phyloP scores from a whole-genome alignment of 2,888 invertebrate species.

The Alloscopus bannaensis region DNA sequence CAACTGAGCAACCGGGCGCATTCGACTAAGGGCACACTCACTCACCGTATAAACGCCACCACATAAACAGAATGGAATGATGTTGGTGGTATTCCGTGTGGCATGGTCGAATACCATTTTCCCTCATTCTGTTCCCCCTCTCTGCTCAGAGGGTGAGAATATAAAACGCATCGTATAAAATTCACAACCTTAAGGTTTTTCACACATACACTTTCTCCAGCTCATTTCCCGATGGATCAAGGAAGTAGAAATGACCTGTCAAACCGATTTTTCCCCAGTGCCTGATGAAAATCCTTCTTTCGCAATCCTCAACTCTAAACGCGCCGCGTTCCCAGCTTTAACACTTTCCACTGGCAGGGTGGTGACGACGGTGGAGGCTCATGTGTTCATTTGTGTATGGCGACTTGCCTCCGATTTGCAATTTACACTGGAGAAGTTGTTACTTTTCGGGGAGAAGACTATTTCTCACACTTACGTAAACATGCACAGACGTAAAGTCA shows the following conservation, averaged over 20 bases:
- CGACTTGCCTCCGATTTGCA: slow-evolving; percentile 37
- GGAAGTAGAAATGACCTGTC: slow-evolving; percentile 61
- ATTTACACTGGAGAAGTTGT: slow-evolving; percentile 23
- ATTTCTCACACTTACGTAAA: too few species aligned
- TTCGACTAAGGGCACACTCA: too few species aligned
- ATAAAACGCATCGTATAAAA: neutral
- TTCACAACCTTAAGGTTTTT: slow-evolving; percentile 26
- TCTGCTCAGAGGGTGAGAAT: neutral
- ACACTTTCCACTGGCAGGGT: neutral
- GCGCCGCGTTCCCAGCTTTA: neutral
- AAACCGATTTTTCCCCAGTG: slow-evolving; percentile 56
- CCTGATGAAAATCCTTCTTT: slow-evolving; percentile 52
- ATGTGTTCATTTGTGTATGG: slow-evolving; percentile 27
- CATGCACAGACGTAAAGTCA: too few species aligned
- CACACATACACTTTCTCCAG: slow-evolving; percentile 47
- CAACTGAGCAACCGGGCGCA: neutral
- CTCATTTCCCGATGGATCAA: slow-evolving; percentile 59
- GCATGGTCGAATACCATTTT: slow-evolving; percentile 29
- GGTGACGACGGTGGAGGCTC: too few species aligned
- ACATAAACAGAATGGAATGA: slow-evolving; percentile 17
- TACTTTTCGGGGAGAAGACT: neutral
- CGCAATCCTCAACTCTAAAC: slow-evolving; percentile 27
- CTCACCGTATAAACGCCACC: slow-evolving; percentile 21
- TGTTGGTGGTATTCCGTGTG: slow-evolving; percentile 32
- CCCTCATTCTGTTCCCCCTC: neutral